Evolutionary conservation across 2,113 vertebrate species (phyloP).

Genomic region (Gopherus evgoodei): DNA sequence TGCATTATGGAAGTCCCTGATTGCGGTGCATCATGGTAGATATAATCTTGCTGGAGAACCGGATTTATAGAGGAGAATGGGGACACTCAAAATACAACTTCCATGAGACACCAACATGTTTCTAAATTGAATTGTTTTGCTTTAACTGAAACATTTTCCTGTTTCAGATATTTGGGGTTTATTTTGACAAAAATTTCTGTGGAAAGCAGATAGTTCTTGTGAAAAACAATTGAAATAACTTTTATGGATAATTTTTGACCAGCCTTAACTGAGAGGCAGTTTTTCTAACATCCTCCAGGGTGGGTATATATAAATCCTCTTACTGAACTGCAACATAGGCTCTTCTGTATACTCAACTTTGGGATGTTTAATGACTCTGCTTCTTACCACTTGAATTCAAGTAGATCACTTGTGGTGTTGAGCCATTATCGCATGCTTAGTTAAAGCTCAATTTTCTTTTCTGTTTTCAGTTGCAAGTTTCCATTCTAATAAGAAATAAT

Average conservation of each 20-base stretch:
- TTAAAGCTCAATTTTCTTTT: background rate
- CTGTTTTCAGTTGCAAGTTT: background rate
- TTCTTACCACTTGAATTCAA: background rate
- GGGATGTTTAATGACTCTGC: rapidly evolving
- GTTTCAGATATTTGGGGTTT: background rate
- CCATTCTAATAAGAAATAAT: background rate
- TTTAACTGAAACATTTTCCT: background rate
- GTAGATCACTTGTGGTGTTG: background rate
- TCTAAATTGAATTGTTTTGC: background rate
- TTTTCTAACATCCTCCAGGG: rapidly evolving
- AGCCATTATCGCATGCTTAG: background rate
- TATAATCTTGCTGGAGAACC: background rate
- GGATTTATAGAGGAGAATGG: background rate
- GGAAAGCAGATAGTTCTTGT: background rate
- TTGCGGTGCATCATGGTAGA: background rate
- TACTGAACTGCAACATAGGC: rapidly evolving
- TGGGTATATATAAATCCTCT: background rate
- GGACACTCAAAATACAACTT: background rate
- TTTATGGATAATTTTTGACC: background rate
- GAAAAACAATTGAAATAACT: background rate
- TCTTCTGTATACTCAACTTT: background rate
- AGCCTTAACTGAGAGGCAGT: rapidly evolving
- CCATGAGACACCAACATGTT: background rate
- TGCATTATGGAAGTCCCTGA: background rate
- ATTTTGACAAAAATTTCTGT: rapidly evolving